Conservation (phyloP, 2,888 invertebrate species). For the Drosophila paramelanica region DNA sequence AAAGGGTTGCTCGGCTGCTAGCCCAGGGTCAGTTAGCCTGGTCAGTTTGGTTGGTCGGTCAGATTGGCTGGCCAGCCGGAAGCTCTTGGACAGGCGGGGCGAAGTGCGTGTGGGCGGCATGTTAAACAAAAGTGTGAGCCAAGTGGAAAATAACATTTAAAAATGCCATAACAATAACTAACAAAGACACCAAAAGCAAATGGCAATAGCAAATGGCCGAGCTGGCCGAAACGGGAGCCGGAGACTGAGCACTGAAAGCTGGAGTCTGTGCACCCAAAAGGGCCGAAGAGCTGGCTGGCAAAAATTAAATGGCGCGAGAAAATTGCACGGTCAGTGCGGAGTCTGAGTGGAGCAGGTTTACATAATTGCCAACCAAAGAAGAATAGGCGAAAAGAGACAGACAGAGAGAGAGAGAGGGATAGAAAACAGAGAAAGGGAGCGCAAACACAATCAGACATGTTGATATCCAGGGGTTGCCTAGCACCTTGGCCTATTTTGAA, state of each 20-base stretch:
- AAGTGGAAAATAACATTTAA: constrained; percentile 82
- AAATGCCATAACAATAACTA: constrained; percentile 81
- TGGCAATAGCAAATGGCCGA: constrained; percentile 68
- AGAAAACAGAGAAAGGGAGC: neutral
- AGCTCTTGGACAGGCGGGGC: neutral
- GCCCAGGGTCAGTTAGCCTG: constrained; percentile 50
- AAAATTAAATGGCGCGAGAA: constrained; percentile 82
- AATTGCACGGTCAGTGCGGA: constrained; percentile 71
- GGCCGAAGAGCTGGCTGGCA: constrained; percentile 60
- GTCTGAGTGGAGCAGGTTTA: constrained; percentile 70
- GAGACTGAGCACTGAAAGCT: constrained; percentile 1
- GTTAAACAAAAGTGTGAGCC: constrained; percentile 79
- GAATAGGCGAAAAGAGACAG: constrained; percentile 31
- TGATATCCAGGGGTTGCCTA: constrained; percentile 1
- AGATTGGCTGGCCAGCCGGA: constrained; percentile 23
- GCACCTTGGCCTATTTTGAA: constrained; percentile 12
- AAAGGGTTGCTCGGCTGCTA: constrained; percentile 21
- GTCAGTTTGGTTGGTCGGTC: constrained; percentile 40
- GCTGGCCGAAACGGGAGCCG: constrained; percentile 40
- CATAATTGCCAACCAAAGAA: constrained; percentile 68
- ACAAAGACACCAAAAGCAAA: constrained; percentile 81
- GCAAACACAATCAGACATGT: constrained; percentile 22
- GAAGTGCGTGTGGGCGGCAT: constrained; percentile 63
- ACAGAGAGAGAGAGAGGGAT: constrained; percentile 23
- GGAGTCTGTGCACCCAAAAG: constrained; percentile 12